Evolutionary conservation across 2,888 invertebrate genomes (phyloP), one percentile per base, ranked within the genome.

Genomic region (Cheiracanthium punctorium): DNA sequence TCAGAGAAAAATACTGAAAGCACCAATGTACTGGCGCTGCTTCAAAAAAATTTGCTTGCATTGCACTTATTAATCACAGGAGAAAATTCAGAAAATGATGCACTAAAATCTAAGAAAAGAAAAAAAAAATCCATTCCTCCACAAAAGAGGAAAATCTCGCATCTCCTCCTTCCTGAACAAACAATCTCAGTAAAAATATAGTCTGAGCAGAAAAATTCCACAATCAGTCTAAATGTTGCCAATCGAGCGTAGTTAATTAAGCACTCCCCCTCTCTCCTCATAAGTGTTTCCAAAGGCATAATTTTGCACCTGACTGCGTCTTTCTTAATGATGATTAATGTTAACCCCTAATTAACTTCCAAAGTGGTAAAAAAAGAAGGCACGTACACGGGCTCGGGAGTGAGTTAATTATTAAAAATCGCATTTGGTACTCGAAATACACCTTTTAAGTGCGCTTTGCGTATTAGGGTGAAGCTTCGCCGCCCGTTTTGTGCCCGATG

Each of bases 321-420:
- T 17, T 17, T 24, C 74, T 85, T 79, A 85, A 85, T 85, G 84
- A 85, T 73, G 79, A 76, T 79, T 85, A 85, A 85, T 85, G 79
- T 85, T 73, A 33, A 74, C 84, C 79, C 84, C 84, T 85, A 85
- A 85, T 85, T 85, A 85, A 80, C 84, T 85, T 58, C 79, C 73
- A 85, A 79, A 85, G 79, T 70, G 79, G 58, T 37, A 74, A 77
- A 70, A 70, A 41, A 58, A n/a, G n/a, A n/a, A n/a, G n/a, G 48
- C 48, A 58, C 58, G 28, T 20, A 2, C 24, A 24, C 24, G 37
- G 75, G 29, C 28, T n/a, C n/a, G n/a, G n/a, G n/a, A n/a, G 30
- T 37, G 73, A 30, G 17, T 77, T 74, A 74, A 79, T 85, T 85
- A 85, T 77, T 30, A 67, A 81, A 82, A 82, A 70, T 82, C 58